Percentiles rank a stretch among this genome's conserved stretches.
phyloP scores from a whole-genome alignment of 2,113 vertebrate genomes.

The Chelonoidis abingdonii region DNA sequence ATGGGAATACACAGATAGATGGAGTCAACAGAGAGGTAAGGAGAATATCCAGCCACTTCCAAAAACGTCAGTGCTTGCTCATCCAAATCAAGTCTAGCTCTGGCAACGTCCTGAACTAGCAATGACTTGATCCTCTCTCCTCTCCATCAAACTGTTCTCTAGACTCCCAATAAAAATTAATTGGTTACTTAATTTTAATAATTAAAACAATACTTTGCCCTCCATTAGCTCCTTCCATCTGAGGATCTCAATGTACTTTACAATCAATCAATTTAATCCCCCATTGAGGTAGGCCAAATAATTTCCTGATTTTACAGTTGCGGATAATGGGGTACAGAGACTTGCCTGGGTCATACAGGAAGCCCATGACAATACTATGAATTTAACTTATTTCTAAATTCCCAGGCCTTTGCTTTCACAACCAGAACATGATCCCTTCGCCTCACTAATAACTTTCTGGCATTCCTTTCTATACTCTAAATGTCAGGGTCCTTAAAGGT shows the following conservation, averaged over 20 bases:
- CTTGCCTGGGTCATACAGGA: not conserved
- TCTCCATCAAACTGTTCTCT: not conserved
- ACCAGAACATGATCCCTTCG: not conserved
- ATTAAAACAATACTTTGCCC: not conserved
- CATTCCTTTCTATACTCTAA: not conserved
- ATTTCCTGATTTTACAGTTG: not conserved
- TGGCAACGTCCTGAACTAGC: accelerated
- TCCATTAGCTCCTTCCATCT: not conserved
- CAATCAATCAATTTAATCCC: not conserved
- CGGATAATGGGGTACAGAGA: not conserved
- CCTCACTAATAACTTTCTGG: not conserved
- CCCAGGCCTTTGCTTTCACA: not conserved
- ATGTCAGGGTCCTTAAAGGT: not conserved
- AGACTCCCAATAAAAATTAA: accelerated
- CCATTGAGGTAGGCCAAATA: not conserved
- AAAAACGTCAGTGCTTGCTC: accelerated
- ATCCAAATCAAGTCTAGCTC: not conserved
- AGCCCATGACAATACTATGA: too few species aligned
- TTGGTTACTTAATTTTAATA: not conserved
- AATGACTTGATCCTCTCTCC: not conserved
- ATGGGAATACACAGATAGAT: not conserved
- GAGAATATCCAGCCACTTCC: not conserved
- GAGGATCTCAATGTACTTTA: not conserved
- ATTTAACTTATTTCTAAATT: not conserved
- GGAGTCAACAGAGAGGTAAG: accelerated